Percentiles rank a stretch among this genome's conserved stretches.
These are phyloP conservation scores for Parazoanthus darwini DNA, from an alignment of 92 coral and sea anemone species.

Conservation along the genomic window DNA sequence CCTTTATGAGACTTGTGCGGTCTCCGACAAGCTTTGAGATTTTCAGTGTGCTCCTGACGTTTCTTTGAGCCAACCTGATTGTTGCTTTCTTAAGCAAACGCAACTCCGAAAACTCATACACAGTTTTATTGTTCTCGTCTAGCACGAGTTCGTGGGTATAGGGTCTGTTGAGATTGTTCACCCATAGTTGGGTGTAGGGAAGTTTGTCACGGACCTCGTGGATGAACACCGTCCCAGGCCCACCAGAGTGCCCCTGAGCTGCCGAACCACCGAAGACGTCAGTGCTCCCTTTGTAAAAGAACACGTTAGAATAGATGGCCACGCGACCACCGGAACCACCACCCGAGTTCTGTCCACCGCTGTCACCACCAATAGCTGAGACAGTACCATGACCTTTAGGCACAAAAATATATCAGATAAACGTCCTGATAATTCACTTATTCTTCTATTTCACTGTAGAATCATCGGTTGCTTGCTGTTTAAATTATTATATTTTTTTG, in stretches of 20 bases:
- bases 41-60: constrained; percentile 33
- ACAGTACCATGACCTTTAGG: constrained; percentile 21
- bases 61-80: constrained; percentile 43
- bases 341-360: constrained; percentile 56
- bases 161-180: constrained; percentile 55
- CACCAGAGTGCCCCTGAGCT: constrained; percentile 51
- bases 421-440: neutral
- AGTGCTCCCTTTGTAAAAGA: constrained; percentile 52
- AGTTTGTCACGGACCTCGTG: constrained; percentile 47
- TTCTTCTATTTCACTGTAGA: neutral
- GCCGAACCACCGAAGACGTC: constrained; percentile 59
- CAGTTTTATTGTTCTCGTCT: constrained; percentile 49
- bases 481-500: no score
- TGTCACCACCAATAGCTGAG: constrained; percentile 51
- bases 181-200: constrained; percentile 48
- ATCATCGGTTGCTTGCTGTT: neutral
- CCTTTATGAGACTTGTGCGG: constrained; percentile 58
- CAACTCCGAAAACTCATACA: constrained; percentile 57
- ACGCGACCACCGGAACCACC: constrained; percentile 70
- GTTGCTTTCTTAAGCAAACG: constrained; percentile 46
- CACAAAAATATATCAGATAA: neutral
- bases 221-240: constrained; percentile 64
- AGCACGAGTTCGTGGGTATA: constrained; percentile 44
- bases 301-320: constrained; percentile 54
- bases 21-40: constrained; percentile 58